Evolutionary conservation across 1,140 invertebrate genomes (phyloP).

Genomic region (Calycopis cecrops): DNA sequence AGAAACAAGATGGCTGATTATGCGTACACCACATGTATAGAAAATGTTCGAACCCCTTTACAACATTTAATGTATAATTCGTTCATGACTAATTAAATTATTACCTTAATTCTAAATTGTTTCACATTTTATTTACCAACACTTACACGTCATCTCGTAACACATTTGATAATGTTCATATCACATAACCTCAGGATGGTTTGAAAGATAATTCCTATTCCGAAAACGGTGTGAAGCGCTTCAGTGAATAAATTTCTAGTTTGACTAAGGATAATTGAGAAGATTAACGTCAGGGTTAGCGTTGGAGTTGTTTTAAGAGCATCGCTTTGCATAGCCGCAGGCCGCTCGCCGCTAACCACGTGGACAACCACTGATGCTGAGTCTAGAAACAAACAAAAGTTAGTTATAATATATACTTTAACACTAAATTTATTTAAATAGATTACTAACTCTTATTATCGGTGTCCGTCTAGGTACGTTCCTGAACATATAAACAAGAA

Average conservation of each 20-base stretch:
- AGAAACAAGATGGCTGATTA: too few species aligned
- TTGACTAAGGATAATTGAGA: constrained; percentile 27
- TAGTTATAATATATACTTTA: constrained; percentile 2
- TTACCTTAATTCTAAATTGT: constrained; percentile 17
- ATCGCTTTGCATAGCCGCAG: constrained; percentile 84
- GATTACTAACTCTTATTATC: too few species aligned
- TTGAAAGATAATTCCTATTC: constrained; percentile 6
- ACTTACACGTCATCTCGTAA: constrained; percentile 35
- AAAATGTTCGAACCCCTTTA: too few species aligned
- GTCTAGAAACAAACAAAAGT: constrained; percentile 60
- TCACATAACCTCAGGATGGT: constrained; percentile 8
- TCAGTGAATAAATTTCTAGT: constrained; percentile 31
- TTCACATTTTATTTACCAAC: constrained; percentile 36
- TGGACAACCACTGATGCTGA: constrained; percentile 80
- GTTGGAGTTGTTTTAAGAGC: constrained; percentile 61
- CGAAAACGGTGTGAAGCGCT: constrained; percentile 11
- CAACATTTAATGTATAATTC: constrained; percentile 39
- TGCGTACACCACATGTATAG: too few species aligned
- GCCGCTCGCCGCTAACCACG: constrained; percentile 82
- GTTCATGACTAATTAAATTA: constrained; percentile 43
- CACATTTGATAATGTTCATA: constrained; percentile 12
- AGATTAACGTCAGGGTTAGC: constrained; percentile 25
- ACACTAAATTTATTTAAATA: background rate
- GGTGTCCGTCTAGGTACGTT: too few species aligned
- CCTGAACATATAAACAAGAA: too few species aligned